phyloP scores from a whole-genome alignment of 2,888 invertebrate species.

The Allacma fusca region DNA sequence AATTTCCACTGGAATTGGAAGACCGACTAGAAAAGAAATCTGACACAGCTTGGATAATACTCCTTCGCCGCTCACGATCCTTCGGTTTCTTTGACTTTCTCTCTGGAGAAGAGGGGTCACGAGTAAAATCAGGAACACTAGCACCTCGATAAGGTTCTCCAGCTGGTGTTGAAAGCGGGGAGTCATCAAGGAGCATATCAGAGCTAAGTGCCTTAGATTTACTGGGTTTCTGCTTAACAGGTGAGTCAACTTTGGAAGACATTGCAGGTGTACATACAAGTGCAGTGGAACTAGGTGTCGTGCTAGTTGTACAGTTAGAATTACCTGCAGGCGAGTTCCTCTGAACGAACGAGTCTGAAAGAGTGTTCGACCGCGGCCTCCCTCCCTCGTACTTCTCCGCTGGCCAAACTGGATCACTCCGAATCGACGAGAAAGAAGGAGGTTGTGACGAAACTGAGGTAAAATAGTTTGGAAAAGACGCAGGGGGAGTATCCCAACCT shows the following conservation, averaged over 20 bases:
- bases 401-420: background rate
- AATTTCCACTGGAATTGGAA: slow-evolving; percentile 29
- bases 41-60: slow-evolving; percentile 83
- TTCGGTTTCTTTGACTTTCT: slow-evolving; percentile 67
- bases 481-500: slow-evolving; percentile 45
- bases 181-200: slow-evolving; percentile 54
- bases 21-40: slow-evolving; percentile 76
- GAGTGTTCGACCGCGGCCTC: slow-evolving; percentile 37
- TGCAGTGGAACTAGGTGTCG: slow-evolving; percentile 12
- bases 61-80: slow-evolving; percentile 77
- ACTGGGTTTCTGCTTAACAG: slow-evolving; percentile 9
- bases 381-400: background rate
- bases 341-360: slow-evolving; percentile 40
- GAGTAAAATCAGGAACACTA: slow-evolving; percentile 53
- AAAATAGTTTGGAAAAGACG: slow-evolving; percentile 52
- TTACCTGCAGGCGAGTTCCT: background rate
- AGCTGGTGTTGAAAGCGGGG: slow-evolving; percentile 34
- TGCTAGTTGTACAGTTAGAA: slow-evolving; percentile 1
- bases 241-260: slow-evolving; percentile 20
- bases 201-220: slow-evolving; percentile 58
- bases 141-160: slow-evolving; percentile 44
- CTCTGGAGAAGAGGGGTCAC: slow-evolving; percentile 45
- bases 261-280: slow-evolving; percentile 4
- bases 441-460: slow-evolving; percentile 20
- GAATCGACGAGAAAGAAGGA: background rate